Base-by-base conservation (phyloP, 2,888 invertebrate genomes). In the Hipparchia sbordonii region DNA sequence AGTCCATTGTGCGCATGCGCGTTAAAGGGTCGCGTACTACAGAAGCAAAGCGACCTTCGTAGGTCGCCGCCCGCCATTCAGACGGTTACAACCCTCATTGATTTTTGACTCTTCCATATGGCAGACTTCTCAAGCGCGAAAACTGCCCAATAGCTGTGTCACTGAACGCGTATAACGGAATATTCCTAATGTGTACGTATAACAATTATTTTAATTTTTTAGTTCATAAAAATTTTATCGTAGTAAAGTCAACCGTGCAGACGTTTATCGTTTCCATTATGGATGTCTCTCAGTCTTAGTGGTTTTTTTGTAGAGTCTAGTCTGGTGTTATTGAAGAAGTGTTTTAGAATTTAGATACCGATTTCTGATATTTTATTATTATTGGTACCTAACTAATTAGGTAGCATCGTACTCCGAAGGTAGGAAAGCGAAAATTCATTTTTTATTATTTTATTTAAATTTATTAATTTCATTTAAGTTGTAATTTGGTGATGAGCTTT, bases 61-160 rank as follows among this genome's bases (percentile, higher is more conserved):
- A 91, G 91, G 91, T 91, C 90, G 88, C 84, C 86, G 87, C 86
- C 89, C 85, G 85, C 87, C 92, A 91, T 92, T 92, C 88, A 92
- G 85, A 80, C 82, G 79, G 48, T 60, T 39, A 60, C 80, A 81
- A 82, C 80, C 79, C 84, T 87, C 91, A 92, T 92, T 92, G 91
- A 92, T 92, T 93, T 93, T 91, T 86, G 84, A 85, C 86, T 78
- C 79, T 81, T 23, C 85, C 88, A 89, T 81, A 85, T 88, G 86
- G 78, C 76, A 72, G 77, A 80, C 79, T 82, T 85, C 82, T 86
- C 85, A 81, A 86, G 84, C 85, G 87, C 82, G 84, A 85, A 86
- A 84, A 82, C 78, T 83, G 82, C 71, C 78, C 81, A 77, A 79
- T 69, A 8, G 52, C 52, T 69, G 33, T 48, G 59, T 9, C 60